Evolutionary conservation across 2,888 invertebrate species (phyloP).

Genomic region (Euclidia mi): DNA sequence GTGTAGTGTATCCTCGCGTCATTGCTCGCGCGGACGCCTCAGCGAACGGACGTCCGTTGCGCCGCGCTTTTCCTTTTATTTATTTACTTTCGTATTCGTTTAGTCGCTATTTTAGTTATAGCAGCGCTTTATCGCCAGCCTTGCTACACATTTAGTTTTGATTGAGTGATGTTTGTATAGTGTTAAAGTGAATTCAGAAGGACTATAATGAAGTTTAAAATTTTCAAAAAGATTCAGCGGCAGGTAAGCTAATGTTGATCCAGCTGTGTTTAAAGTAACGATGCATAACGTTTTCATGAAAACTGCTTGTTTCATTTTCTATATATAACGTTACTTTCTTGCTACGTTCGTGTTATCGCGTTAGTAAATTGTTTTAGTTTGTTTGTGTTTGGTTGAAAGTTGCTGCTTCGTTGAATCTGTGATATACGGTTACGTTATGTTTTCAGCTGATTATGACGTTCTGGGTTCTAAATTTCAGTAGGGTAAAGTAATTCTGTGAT

Average conservation of each 20-base stretch:
- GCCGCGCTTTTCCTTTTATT: conserved; percentile 43
- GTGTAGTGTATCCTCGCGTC: conserved; percentile 43
- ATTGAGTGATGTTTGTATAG: conserved; percentile 62
- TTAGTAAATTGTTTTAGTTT: not conserved
- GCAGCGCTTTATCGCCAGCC: conserved; percentile 62
- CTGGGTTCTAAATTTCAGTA: no score
- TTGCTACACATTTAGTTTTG: conserved; percentile 63
- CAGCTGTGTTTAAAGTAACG: conserved; percentile 47
- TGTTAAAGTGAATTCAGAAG: conserved; percentile 48
- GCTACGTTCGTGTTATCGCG: not conserved
- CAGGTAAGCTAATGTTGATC: conserved; percentile 74
- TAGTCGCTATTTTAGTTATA: conserved; percentile 45
- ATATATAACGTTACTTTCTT: conserved; percentile 26
- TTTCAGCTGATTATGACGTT: no score
- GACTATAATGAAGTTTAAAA: conserved; percentile 80
- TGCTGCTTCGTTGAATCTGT: no score
- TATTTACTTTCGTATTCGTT: conserved; percentile 56
- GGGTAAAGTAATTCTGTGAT: no score
- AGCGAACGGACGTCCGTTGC: conserved; percentile 51
- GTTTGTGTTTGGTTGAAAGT: no score
- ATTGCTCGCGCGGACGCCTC: conserved; percentile 50
- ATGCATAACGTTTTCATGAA: conserved; percentile 33
- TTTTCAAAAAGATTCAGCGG: conserved; percentile 81
- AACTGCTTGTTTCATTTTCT: conserved; percentile 26
- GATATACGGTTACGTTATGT: no score